Evolutionary conservation across 2,797 vertebrate genomes (phyloP).

Genomic region (Esox masquinongy): DNA sequence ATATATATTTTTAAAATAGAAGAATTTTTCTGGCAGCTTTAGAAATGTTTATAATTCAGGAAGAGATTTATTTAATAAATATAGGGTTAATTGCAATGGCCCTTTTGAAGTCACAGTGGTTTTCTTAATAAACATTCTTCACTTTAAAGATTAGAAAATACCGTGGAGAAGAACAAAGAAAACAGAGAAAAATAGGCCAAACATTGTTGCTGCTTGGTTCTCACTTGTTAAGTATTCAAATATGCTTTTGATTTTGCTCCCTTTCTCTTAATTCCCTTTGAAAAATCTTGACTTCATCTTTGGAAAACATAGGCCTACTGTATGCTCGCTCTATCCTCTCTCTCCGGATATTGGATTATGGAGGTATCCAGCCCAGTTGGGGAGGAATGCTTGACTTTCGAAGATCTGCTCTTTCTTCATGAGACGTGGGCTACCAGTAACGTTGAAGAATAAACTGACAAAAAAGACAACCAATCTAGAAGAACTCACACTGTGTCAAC

Average conservation of each 20-base stretch:
- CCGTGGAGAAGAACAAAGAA: conserved; percentile 40
- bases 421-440: conserved; percentile 77
- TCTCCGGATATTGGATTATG: conserved; percentile 74
- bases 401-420: conserved; percentile 77
- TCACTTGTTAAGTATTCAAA: conserved; percentile 46
- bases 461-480: conserved; percentile 78
- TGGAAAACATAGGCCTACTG: conserved; percentile 52
- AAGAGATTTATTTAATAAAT: conserved; percentile 36
- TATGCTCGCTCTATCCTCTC: conserved; percentile 49
- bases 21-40: conserved; percentile 1
- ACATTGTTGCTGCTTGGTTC: conserved; percentile 45
- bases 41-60: neutral
- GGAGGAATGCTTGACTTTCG: conserved; percentile 75
- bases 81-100: conserved; percentile 32
- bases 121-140: conserved; percentile 5
- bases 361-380: conserved; percentile 68
- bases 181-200: conserved; percentile 31
- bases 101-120: conserved; percentile 17
- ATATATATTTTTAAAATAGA: neutral
- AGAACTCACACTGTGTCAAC: conserved; percentile 81
- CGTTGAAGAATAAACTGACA: conserved; percentile 73
- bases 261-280: conserved; percentile 46
- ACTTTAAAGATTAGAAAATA: conserved; percentile 41
- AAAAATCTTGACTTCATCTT: conserved; percentile 60
- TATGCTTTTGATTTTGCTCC: conserved; percentile 34